phyloP scores from a whole-genome alignment of 1,140 invertebrate species.

The Octopus sinensis region DNA sequence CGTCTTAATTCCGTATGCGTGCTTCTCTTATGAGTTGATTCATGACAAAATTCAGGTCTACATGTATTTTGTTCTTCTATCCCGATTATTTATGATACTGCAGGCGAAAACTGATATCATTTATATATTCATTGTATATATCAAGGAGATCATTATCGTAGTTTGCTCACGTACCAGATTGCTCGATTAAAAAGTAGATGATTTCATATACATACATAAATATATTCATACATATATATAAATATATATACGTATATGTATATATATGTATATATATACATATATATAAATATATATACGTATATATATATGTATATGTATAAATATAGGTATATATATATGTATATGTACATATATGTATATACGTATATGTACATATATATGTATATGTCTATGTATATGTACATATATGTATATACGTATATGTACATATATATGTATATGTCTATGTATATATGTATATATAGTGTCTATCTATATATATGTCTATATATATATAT shows the following conservation, averaged over 20 bases:
- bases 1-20: no score
- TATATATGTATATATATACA: constrained; percentile 18
- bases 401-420: constrained; percentile 19
- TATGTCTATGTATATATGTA: constrained; percentile 18
- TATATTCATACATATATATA: no score
- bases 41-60: no score
- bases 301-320: constrained; percentile 18
- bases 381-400: constrained; percentile 1
- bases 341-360: constrained; percentile 17
- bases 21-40: no score
- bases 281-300: constrained; percentile 18
- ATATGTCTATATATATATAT: not conserved
- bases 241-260: not conserved
- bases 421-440: constrained; percentile 17
- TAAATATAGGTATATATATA: constrained; percentile 16
- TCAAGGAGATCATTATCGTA: no score
- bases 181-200: no score
- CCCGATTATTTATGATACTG: no score
- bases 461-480: constrained; percentile 12
- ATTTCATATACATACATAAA: no score
- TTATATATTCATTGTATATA: no score
- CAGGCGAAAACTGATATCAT: no score
- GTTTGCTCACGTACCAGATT: no score
- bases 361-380: not conserved
- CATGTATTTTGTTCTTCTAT: no score